A percentile compares a stretch with the other conserved stretches of the same genome.
phyloP scores from a whole-genome alignment of 2,113 vertebrate genomes.

The Scytalopus superciliaris region DNA sequence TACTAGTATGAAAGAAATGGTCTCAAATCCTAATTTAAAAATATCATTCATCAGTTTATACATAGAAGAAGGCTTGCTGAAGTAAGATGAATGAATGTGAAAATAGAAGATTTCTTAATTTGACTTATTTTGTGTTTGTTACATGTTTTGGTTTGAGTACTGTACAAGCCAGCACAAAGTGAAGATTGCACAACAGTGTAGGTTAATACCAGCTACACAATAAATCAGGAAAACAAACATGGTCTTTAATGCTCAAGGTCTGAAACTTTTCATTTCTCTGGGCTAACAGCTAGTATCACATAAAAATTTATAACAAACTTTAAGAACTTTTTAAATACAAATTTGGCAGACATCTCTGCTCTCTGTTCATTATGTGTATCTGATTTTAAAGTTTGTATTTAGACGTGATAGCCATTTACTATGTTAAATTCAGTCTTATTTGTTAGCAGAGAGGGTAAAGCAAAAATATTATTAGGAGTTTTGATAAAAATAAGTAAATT shows the following conservation, averaged over 20 bases:
- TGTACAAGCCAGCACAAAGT: not conserved
- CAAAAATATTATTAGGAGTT: not conserved
- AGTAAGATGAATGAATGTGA: not conserved
- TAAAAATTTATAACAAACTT: not conserved
- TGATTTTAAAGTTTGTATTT: not conserved
- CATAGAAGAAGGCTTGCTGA: not conserved
- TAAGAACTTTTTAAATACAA: not conserved
- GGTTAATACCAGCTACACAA: not conserved
- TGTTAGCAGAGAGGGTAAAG: not conserved
- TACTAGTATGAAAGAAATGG: not conserved
- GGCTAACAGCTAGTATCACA: not conserved
- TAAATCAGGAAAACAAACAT: not conserved
- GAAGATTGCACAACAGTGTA: not conserved
- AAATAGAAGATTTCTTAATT: not conserved
- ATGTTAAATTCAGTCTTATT: not conserved
- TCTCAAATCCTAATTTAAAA: not conserved
- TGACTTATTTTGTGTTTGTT: not conserved
- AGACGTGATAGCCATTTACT: not conserved
- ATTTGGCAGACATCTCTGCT: not conserved
- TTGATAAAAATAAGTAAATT: not conserved
- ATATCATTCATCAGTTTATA: not conserved
- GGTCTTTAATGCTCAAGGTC: not conserved
- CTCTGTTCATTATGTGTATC: not conserved
- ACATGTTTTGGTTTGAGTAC: not conserved
- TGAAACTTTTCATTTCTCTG: not conserved